Conservation (phyloP, 2,797 vertebrate species). For the Dallia pectoralis region DNA sequence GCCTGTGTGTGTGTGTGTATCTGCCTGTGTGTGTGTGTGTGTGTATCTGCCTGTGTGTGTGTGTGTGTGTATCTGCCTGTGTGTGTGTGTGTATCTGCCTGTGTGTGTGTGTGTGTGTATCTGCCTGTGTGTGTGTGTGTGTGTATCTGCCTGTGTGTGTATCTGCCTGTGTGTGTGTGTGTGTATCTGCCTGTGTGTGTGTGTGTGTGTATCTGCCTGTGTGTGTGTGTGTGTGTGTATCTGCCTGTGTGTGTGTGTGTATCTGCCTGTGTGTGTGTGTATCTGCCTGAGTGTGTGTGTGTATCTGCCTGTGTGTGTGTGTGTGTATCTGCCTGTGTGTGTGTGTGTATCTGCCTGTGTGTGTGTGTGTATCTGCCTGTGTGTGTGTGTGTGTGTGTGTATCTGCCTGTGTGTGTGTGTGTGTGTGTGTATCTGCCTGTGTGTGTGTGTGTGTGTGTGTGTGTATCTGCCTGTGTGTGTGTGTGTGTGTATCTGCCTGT, state of each 20-base stretch:
- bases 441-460: neutral
- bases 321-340: neutral
- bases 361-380: constrained; percentile 7
- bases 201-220: neutral
- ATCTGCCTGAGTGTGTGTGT: no score
- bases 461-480: no score
- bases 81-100: constrained; percentile 18
- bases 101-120: constrained; percentile 1
- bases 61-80: neutral
- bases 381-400: neutral
- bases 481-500: constrained; percentile 17
- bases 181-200: constrained; percentile 14
- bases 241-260: constrained; percentile 12
- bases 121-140: neutral
- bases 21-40: constrained; percentile 1
- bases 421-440: constrained; percentile 3
- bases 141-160: no score
- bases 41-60: constrained; percentile 2
- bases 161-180: constrained; percentile 4
- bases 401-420: constrained; percentile 18
- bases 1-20: constrained; percentile 15
- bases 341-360: constrained; percentile 13
- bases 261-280: constrained; percentile 9
- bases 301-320: neutral
- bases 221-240: neutral